Evolutionary conservation across 2,113 vertebrate species (phyloP).

Genomic region (Muntiacus muntjak): DNA sequence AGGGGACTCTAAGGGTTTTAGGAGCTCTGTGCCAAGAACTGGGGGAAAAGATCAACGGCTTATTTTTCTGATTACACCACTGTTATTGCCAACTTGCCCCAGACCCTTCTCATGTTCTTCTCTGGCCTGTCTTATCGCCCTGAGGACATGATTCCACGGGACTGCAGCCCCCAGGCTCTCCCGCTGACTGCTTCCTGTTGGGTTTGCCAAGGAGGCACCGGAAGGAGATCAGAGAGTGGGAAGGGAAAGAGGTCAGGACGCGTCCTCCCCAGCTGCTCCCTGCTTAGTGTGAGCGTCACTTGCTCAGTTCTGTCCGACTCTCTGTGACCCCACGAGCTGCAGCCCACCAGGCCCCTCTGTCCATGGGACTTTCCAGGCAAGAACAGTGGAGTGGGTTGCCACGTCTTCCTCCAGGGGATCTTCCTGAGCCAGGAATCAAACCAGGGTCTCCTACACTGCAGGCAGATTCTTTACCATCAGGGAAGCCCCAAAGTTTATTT

Average conservation of each 20-base stretch:
- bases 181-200: background rate
- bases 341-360: background rate
- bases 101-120: background rate
- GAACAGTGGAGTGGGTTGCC: background rate
- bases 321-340: rapidly evolving
- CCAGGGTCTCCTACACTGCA: background rate
- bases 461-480: background rate
- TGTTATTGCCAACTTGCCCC: background rate
- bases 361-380: background rate
- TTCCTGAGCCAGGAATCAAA: background rate
- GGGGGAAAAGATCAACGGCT: background rate
- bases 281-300: background rate
- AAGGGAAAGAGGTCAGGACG: background rate
- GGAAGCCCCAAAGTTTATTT: background rate
- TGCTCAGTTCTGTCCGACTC: background rate
- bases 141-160: background rate
- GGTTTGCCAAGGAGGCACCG: background rate
- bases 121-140: background rate
- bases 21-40: background rate
- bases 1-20: background rate
- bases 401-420: background rate
- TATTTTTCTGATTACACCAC: background rate
- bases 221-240: background rate
- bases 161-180: background rate
- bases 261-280: background rate